Conservation (phyloP, 1,140 invertebrate species). For the Coelopa frigida region DNA sequence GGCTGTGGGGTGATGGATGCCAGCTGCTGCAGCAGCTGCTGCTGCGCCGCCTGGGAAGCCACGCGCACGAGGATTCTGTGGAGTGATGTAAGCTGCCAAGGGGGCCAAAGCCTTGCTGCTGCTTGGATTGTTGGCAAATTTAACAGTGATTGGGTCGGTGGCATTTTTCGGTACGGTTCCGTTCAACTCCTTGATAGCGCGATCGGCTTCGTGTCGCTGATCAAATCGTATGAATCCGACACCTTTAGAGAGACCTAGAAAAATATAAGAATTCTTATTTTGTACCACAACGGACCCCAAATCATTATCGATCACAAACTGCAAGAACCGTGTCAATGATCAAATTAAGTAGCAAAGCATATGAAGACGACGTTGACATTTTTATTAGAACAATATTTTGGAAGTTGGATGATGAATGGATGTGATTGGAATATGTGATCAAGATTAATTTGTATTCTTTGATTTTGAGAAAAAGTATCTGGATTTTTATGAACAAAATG, state of each 20-base stretch:
- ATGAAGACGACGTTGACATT: too few relatives aligned
- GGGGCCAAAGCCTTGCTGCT: slow-evolving; percentile 88
- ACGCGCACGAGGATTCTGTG: slow-evolving; percentile 58
- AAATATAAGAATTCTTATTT: background rate
- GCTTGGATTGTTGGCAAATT: slow-evolving; percentile 99
- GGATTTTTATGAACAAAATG: too few relatives aligned
- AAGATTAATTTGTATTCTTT: too few relatives aligned
- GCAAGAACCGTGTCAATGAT: too few relatives aligned
- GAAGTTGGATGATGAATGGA: too few relatives aligned
- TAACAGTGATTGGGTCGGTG: slow-evolving; percentile 96
- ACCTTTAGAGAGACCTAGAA: slow-evolving; percentile 88
- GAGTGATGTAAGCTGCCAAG: slow-evolving; percentile 85
- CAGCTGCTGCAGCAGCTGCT: slow-evolving; percentile 44
- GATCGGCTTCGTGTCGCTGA: slow-evolving; percentile 93
- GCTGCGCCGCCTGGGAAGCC: slow-evolving; percentile 73
- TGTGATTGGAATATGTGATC: too few relatives aligned
- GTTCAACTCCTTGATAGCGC: slow-evolving; percentile 95
- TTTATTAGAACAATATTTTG: too few relatives aligned
- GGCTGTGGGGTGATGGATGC: slow-evolving; percentile 76
- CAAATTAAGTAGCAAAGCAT: background rate
- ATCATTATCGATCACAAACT: too few relatives aligned
- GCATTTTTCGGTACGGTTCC: slow-evolving; percentile 94
- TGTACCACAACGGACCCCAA: background rate
- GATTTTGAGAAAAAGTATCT: too few relatives aligned
- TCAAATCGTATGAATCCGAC: slow-evolving; percentile 99